Conservation (phyloP, 2,888 invertebrate species). For the Mythimna impura region DNA sequence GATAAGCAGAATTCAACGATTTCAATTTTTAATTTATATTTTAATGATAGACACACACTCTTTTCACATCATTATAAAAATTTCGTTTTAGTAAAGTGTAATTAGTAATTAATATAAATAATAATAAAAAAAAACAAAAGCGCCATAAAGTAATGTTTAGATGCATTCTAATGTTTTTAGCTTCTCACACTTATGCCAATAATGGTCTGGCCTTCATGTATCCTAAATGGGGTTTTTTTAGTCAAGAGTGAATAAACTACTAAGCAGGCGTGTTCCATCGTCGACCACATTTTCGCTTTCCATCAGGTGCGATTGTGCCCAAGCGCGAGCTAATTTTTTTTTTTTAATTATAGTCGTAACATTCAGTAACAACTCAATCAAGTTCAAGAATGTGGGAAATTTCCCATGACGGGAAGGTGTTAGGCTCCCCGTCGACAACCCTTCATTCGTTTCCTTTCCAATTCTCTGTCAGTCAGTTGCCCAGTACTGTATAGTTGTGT, state of each 20-base stretch:
- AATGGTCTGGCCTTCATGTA: not conserved
- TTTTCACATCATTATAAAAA: not conserved
- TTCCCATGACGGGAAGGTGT: not conserved
- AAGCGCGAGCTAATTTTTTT: no score
- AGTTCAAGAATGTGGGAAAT: not conserved
- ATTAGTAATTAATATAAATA: not conserved
- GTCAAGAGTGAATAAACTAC: no score
- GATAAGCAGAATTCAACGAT: not conserved
- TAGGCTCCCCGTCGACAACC: not conserved
- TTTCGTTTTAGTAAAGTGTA: not conserved
- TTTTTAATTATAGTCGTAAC: not conserved
- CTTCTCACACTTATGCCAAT: not conserved
- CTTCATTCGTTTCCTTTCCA: not conserved
- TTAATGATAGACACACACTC: not conserved
- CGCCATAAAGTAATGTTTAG: not conserved
- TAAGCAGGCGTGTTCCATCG: no score
- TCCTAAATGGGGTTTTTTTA: no score
- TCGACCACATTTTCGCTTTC: no score
- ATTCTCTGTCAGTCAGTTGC: no score
- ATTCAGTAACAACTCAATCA: not conserved
- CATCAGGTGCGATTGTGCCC: no score
- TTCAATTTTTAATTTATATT: not conserved
- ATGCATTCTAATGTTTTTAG: not conserved
- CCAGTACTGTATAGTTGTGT: no score
- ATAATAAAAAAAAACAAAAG: not conserved